Conservation (phyloP, 2,113 vertebrate genomes). For the Emberiza fucata region DNA sequence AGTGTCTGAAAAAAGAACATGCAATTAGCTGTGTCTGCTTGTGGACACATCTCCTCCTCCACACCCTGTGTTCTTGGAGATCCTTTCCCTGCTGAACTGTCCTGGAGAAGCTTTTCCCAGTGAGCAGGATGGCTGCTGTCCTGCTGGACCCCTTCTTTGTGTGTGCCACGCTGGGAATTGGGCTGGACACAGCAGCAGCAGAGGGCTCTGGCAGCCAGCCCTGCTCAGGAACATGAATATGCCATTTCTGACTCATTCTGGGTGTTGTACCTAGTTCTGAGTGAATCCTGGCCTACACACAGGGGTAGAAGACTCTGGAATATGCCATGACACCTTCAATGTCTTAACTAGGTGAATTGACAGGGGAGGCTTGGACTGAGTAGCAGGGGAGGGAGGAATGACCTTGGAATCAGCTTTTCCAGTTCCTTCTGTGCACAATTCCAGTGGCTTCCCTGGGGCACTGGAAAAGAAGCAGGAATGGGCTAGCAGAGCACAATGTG, state of each 20-base stretch:
- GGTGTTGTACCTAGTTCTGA: neutral
- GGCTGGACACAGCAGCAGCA: neutral
- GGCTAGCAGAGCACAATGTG: neutral
- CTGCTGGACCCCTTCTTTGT: neutral
- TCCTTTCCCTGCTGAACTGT: neutral
- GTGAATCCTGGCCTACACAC: neutral
- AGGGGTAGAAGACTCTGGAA: neutral
- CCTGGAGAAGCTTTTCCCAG: neutral
- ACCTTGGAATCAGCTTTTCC: neutral
- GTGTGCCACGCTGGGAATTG: fast-evolving
- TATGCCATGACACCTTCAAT: neutral
- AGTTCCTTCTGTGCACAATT: neutral
- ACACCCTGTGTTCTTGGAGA: neutral
- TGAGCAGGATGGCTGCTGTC: neutral
- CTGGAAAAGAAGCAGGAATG: neutral
- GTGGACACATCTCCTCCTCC: neutral
- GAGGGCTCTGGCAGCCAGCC: neutral
- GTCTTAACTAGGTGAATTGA: neutral
- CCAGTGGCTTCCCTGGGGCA: neutral
- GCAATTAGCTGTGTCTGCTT: neutral
- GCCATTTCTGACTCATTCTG: neutral
- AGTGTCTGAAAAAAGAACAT: constrained; percentile 79
- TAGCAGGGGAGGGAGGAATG: neutral
- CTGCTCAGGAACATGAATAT: neutral
- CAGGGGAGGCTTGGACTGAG: neutral